Evolutionary conservation across 2,888 invertebrate genomes (phyloP), one percentile per base, ranked within the genome.

Genomic region (Lasioglossum lativentre): DNA sequence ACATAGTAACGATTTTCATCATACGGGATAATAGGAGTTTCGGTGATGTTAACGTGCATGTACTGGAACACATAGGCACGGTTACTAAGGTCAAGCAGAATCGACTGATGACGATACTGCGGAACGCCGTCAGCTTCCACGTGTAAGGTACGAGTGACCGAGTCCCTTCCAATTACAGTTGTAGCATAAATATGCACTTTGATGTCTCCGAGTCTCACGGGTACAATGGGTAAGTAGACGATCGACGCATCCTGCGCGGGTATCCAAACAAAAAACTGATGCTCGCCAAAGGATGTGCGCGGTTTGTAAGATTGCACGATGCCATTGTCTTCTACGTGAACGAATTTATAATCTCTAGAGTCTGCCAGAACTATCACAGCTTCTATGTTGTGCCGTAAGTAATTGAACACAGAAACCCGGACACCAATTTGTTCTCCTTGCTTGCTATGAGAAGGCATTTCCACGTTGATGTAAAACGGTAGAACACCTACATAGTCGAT

Each of bases 371-470:
- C 98, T 0, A 99, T 98, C 0, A 98, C 97, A 0, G 98, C 98
- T 95, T 98, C 98, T 82, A 98, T 97, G 87, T 97, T 96, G 87
- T 97, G 97, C 74, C 96, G 96, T 97, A 98, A 97, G 95, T 99
- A 99, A 96, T 99, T 99, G 95, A 99, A 99, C 12, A 99, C 98
- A 0, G 98, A 97, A 0, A 99, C 98, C 45, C 99, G 96, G 47
- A 99, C 96, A 16, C 99, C 99, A 56, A 99, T 96, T 95, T 99
- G 99, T 95, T 99, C 99, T 6, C 99, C 99, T 94, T 98, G 98
- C 59, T 97, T 97, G 92, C 98, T 97, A 52, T 96, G 95, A 0
- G 96, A 96, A 0, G 99, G 99, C 96, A 99, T 98, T 95, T 99
- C 99, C 75, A 99, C 98, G 93, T 98, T 98, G 91, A 99, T 99